Base-by-base conservation (phyloP, 2,888 invertebrate genomes). In the Serrognathus titanus region DNA sequence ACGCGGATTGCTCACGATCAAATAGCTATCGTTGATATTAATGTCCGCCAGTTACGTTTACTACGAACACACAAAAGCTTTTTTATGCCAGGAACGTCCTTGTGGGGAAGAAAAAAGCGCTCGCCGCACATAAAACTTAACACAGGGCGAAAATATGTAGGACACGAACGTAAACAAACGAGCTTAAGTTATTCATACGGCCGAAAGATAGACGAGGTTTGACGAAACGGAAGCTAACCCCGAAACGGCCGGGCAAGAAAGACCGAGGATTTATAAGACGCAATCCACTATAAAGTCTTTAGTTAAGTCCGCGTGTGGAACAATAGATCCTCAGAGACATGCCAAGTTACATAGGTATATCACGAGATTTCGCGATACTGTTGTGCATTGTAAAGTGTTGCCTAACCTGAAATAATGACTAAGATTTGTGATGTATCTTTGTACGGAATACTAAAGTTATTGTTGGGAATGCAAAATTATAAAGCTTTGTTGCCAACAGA, bases 261-360 rank as follows among this genome's bases (percentile, higher is more conserved):
- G 62, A 63, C 70, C 63, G 57, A 63, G 74, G 75, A 75, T 75
- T 76, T 76, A 73, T 73, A 75, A 74, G 73, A 74, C 70, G 71
- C 73, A 74, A 76, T 77, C 75, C 75, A 75, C 74, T 75, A 72
- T 72, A 74, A 73, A 73, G 72, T 73, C 72, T 74, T 71, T 70
- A 71, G 69, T 66, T 68, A 69, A 71, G 70, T 66, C 70, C 61
- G 60, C 66, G 63, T 64, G 66, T 63, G 67, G 71, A 72, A 75
- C 75, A 76, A 75, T 75, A 69, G 71, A 72, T 73, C 70, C 69
- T 65, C 60, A 47, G 69, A 67, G 65, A 67, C 68, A 63, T 68
- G 70, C 70, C 68, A 71, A 74, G 68, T 68, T 69, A 69, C 69
- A 67, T 71, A 75, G 73, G 73, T 75, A 74, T 72, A 71, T 70